Conservation (phyloP, 92 coral and sea anemone species). For the Parazoanthus atlanticus region DNA sequence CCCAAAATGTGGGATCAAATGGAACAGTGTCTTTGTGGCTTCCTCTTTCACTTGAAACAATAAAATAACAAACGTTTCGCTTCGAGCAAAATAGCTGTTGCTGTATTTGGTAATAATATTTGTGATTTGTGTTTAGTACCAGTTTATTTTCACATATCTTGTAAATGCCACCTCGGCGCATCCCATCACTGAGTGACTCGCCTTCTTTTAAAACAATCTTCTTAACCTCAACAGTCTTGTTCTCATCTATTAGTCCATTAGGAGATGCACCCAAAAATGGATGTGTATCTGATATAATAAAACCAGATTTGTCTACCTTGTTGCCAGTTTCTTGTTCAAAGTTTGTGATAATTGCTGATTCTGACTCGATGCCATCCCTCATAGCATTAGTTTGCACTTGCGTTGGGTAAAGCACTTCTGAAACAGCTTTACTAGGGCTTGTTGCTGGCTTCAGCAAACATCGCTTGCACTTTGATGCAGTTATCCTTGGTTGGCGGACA, state of each 20-base stretch:
- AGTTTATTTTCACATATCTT: slow-evolving; percentile 50
- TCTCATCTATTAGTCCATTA: slow-evolving; percentile 60
- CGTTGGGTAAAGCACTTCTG: slow-evolving; percentile 51
- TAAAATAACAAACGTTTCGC: slow-evolving; percentile 54
- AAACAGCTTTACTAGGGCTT: slow-evolving; percentile 64
- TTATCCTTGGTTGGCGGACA: slow-evolving; percentile 70
- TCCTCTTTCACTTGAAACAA: slow-evolving; percentile 61
- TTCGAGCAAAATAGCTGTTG: slow-evolving; percentile 66
- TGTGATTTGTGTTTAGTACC: slow-evolving; percentile 58
- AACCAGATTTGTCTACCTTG: slow-evolving; percentile 52
- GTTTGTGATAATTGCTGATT: slow-evolving; percentile 44
- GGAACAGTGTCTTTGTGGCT: slow-evolving; percentile 54
- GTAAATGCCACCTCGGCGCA: slow-evolving; percentile 63
- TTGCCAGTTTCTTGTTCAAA: slow-evolving; percentile 61
- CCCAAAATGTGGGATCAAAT: slow-evolving; percentile 61
- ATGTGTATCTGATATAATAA: slow-evolving; percentile 53
- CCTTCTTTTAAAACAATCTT: slow-evolving; percentile 50
- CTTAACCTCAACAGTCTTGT: slow-evolving; percentile 58
- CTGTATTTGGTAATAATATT: slow-evolving; percentile 64
- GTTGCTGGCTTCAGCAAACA: slow-evolving; percentile 48
- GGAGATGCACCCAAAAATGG: slow-evolving; percentile 65
- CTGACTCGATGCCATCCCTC: slow-evolving; percentile 69
- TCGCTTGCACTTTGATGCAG: slow-evolving; percentile 67
- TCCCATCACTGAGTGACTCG: slow-evolving; percentile 51
- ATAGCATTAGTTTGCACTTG: slow-evolving; percentile 55